Evolutionary conservation across 2,797 vertebrate genomes (phyloP).

Genomic region (Buphagus erythrorhynchus): DNA sequence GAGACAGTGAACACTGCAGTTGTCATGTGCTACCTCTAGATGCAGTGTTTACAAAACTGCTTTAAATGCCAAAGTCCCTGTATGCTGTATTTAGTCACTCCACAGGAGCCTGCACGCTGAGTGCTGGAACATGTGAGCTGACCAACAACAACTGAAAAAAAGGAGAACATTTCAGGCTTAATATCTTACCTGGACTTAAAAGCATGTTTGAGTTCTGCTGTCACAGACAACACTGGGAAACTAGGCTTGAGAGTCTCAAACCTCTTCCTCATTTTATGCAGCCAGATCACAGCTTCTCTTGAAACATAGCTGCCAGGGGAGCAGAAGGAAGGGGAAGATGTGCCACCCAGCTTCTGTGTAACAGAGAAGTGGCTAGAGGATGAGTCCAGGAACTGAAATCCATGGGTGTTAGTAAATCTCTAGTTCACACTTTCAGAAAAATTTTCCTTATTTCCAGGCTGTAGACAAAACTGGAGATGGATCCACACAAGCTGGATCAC

Average conservation of each 20-base stretch:
- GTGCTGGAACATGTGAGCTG: neutral
- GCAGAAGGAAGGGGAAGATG: neutral
- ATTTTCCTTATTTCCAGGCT: neutral
- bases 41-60: neutral
- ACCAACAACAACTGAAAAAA: neutral
- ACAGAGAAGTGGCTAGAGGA: neutral
- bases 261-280: slow-evolving; percentile 4
- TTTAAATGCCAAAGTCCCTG: neutral
- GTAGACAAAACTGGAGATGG: neutral
- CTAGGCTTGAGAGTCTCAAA: neutral
- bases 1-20: neutral
- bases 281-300: neutral
- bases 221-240: neutral
- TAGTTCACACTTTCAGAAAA: neutral
- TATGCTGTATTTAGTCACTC: neutral
- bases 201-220: neutral
- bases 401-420: neutral
- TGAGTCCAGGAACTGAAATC: neutral
- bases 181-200: neutral
- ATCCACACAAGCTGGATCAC: neutral
- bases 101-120: neutral
- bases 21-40: neutral
- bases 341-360: neutral
- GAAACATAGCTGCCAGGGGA: neutral
- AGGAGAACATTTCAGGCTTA: neutral